Evolutionary conservation across 2,113 vertebrate genomes (phyloP).

Genomic region (Poecilia latipinna): DNA sequence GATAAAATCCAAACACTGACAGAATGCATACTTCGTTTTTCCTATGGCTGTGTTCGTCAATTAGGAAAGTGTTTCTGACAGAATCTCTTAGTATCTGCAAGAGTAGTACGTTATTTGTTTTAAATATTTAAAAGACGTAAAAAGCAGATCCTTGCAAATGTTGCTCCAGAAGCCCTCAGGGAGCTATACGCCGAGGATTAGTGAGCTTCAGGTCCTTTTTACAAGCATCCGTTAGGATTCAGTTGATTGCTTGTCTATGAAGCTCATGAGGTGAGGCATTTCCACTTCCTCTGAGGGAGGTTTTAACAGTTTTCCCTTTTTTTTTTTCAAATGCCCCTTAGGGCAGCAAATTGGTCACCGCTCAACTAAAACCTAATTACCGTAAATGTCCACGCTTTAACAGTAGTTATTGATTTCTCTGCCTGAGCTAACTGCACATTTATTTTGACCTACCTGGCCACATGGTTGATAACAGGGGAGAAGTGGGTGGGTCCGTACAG

Average conservation of each 20-base stretch:
- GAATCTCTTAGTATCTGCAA: neutral
- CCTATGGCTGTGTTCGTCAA: neutral
- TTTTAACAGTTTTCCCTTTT: constrained; percentile 1
- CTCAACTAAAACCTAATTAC: neutral
- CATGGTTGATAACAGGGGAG: constrained; percentile 97
- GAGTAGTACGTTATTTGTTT: constrained; percentile 6
- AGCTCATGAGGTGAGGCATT: constrained; percentile 38
- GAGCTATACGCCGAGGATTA: neutral
- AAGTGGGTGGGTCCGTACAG: constrained; percentile 96
- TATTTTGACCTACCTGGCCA: constrained; percentile 86
- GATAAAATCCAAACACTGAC: neutral
- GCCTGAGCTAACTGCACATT: constrained; percentile 20
- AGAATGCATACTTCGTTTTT: neutral
- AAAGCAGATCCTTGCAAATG: constrained; percentile 6
- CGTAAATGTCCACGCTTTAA: neutral
- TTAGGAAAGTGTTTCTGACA: constrained; percentile 6
- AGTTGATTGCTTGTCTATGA: too few species aligned
- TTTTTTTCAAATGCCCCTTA: neutral
- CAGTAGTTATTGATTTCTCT: constrained; percentile 5
- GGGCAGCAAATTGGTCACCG: constrained; percentile 8
- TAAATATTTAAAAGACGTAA: constrained; percentile 21
- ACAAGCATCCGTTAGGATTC: too few species aligned
- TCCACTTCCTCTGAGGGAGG: constrained; percentile 12
- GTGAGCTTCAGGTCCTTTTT: neutral
- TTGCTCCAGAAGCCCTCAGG: constrained; percentile 6